Percentiles rank a stretch among this genome's conserved stretches.
Evolutionary conservation across 2,888 invertebrate species (phyloP).

Genomic region (Biston stratarius): DNA sequence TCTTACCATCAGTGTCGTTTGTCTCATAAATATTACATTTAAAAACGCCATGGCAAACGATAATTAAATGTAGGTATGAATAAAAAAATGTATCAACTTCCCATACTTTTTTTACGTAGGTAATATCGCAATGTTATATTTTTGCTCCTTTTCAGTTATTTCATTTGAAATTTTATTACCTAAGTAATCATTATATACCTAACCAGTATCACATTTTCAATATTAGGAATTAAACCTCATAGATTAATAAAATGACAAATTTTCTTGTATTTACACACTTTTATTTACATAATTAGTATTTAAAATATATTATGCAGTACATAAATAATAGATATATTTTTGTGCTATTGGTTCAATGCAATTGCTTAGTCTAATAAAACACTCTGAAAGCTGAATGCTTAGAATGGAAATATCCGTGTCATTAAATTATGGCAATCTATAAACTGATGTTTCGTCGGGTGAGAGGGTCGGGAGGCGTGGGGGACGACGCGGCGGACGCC

Average conservation of each 20-base stretch:
- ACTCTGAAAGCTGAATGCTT: conserved; percentile 22
- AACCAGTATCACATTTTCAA: background rate
- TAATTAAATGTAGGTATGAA: too few relatives aligned
- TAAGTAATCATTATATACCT: too few relatives aligned
- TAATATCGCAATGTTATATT: too few relatives aligned
- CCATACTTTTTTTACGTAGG: too few relatives aligned
- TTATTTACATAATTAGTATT: conserved; percentile 54
- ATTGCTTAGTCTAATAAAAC: conserved; percentile 17
- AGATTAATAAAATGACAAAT: conserved; percentile 36
- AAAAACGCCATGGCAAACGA: too few relatives aligned
- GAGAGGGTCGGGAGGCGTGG: conserved; percentile 86
- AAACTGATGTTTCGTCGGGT: conserved; percentile 84
- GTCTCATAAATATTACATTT: too few relatives aligned
- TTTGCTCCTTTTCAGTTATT: too few relatives aligned
- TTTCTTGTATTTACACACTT: conserved; percentile 53
- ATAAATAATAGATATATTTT: conserved; percentile 40
- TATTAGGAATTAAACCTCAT: background rate
- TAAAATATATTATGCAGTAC: conserved; percentile 24
- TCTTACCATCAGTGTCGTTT: too few relatives aligned
- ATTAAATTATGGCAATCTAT: conserved; percentile 70
- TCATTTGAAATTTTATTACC: too few relatives aligned
- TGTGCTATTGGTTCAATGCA: conserved; percentile 34
- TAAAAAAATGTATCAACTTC: too few relatives aligned
- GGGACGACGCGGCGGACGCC: conserved; percentile 88
- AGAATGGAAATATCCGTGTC: background rate